Percentiles rank a stretch among this genome's conserved stretches.
These are phyloP conservation scores for Pseudomyrmex sp. DNA, from an alignment of 1,140 invertebrate species.

Conservation along the genomic window DNA sequence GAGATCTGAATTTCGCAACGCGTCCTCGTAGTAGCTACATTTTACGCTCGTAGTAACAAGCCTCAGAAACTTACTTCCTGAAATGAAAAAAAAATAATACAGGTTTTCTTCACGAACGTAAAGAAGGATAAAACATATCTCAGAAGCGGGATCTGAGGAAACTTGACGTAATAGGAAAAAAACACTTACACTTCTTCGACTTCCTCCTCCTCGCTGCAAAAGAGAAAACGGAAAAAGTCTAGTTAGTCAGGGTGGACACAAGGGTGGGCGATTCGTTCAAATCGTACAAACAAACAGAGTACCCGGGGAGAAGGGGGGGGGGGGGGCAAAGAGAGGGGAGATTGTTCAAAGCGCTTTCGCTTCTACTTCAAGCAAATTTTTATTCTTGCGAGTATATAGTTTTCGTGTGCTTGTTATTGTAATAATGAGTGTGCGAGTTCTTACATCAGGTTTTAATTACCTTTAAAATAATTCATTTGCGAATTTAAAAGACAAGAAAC, in stretches of 20 bases:
- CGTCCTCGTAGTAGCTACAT: slow-evolving; percentile 38
- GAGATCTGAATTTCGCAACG: slow-evolving; percentile 34
- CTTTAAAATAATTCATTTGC: no score
- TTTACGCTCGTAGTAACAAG: slow-evolving; percentile 40
- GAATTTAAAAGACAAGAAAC: no score
- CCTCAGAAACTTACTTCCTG: slow-evolving; percentile 82
- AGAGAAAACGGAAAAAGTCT: slow-evolving; percentile 73
- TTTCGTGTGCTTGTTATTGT: no score
- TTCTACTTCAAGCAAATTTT: background rate
- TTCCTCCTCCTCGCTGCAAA: slow-evolving; percentile 83
- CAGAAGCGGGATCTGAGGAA: slow-evolving; percentile 2
- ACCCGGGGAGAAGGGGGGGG: background rate
- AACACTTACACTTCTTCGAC: slow-evolving; percentile 83
- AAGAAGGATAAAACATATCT: slow-evolving; percentile 37
- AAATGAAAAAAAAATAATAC: slow-evolving; percentile 74
- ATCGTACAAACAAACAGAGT: slow-evolving; percentile 12
- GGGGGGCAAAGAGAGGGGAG: background rate
- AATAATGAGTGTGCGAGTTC: no score
- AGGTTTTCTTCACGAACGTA: slow-evolving; percentile 50
- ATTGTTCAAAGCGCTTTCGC: background rate
- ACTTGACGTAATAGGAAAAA: slow-evolving; percentile 4
- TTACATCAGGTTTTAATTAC: no score
- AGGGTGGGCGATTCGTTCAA: slow-evolving; percentile 9
- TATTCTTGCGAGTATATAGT: background rate
- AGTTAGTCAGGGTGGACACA: slow-evolving; percentile 69